These are phyloP conservation scores for Ectropis grisescens DNA, from an alignment of 1,140 invertebrate genomes.

Conservation along the genomic window DNA sequence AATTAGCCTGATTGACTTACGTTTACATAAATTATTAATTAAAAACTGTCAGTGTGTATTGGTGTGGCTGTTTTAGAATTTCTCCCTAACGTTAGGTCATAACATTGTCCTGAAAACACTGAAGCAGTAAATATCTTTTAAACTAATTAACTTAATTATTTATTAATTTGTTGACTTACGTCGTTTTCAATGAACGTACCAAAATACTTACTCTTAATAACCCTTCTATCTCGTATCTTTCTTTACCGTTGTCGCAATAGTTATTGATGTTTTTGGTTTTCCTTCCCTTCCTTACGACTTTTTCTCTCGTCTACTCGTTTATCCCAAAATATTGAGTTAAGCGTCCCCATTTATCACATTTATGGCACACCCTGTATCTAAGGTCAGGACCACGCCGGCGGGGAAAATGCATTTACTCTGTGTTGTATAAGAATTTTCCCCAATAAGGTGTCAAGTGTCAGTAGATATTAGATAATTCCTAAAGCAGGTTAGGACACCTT, in stretches of 20 bases:
- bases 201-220: too few relatives aligned
- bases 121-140: too few relatives aligned
- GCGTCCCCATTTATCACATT: conserved; percentile 39
- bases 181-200: too few relatives aligned
- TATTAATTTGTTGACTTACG: too few relatives aligned
- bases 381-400: conserved; percentile 17
- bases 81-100: too few relatives aligned
- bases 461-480: conserved; percentile 1
- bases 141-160: too few relatives aligned
- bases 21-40: too few relatives aligned
- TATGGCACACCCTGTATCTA: conserved; percentile 23
- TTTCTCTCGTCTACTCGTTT: conserved; percentile 20
- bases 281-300: conserved; percentile 17
- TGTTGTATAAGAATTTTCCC: conserved; percentile 6
- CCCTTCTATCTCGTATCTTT: too few relatives aligned
- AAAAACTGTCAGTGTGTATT: too few relatives aligned
- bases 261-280: conserved; percentile 32
- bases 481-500: background rate
- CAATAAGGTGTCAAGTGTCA: background rate
- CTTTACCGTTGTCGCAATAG: conserved; percentile 31
- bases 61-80: too few relatives aligned
- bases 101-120: too few relatives aligned
- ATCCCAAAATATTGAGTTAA: conserved; percentile 30
- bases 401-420: conserved; percentile 26
- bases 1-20: too few relatives aligned